These are phyloP conservation scores for Zaprionus africanus DNA, from an alignment of 1,140 invertebrate species.

Conservation along the genomic window DNA sequence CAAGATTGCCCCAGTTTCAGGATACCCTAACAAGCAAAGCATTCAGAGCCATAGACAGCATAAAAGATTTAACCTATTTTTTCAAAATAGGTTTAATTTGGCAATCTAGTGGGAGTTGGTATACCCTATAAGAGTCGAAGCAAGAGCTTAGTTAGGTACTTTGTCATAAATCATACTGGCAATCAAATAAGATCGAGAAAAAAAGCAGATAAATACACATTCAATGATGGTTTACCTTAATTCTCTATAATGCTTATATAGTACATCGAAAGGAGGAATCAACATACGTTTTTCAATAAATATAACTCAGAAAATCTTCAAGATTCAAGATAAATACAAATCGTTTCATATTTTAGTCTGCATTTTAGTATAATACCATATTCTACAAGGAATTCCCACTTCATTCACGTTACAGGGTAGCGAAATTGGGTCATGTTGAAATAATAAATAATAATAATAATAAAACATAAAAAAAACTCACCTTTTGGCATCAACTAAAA, in stretches of 20 bases:
- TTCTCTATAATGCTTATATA: no score
- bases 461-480: constrained; percentile 47
- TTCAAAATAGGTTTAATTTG: not conserved
- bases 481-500: constrained; percentile 79
- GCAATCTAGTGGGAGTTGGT: not conserved
- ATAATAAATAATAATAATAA: constrained; percentile 25
- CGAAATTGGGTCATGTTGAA: constrained; percentile 21
- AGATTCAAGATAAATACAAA: not conserved
- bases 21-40: not conserved
- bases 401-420: not conserved
- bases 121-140: no score
- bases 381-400: not conserved
- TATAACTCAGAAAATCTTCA: not conserved
- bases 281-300: not conserved
- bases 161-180: no score
- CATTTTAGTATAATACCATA: not conserved
- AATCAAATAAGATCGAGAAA: no score
- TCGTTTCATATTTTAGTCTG: not conserved
- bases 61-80: not conserved
- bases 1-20: not conserved
- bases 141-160: no score
- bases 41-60: not conserved
- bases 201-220: no score
- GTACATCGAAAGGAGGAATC: no score
- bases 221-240: no score